Conservation (phyloP, 2,113 vertebrate genomes). For the Glareola pratincola region DNA sequence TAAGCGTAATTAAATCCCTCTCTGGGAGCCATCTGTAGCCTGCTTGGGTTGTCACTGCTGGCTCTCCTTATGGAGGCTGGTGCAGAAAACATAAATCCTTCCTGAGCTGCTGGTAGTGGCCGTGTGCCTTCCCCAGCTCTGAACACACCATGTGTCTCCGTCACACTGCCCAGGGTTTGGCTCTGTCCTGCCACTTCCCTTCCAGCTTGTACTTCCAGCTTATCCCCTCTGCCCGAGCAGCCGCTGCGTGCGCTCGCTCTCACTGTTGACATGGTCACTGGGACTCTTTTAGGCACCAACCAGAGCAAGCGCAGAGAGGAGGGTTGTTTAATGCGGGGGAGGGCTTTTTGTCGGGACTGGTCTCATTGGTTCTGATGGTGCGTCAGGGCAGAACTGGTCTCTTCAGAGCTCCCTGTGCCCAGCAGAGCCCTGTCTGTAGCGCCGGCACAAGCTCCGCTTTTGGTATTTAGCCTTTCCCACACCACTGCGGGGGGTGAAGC, state of each 20-base stretch:
- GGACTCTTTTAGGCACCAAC: not conserved
- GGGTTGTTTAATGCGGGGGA: too few relatives aligned
- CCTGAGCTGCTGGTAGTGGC: not conserved
- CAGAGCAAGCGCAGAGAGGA: not conserved
- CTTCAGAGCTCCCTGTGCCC: not conserved
- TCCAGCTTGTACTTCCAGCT: not conserved
- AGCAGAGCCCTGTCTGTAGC: not conserved
- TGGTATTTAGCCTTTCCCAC: not conserved
- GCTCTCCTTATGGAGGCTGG: not conserved
- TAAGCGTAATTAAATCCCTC: not conserved
- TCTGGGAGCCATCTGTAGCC: not conserved
- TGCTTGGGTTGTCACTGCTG: not conserved
- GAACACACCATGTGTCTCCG: not conserved
- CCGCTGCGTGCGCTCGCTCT: fast-evolving
- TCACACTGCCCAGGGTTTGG: fast-evolving
- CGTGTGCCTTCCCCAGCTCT: not conserved
- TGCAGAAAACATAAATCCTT: not conserved
- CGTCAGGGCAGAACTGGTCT: not conserved
- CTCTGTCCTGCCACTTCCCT: not conserved
- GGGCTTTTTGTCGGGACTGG: not conserved
- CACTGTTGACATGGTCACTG: fast-evolving
- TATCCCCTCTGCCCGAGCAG: not conserved
- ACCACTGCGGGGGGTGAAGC: fast-evolving
- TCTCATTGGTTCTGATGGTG: not conserved
- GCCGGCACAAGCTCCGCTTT: not conserved